Evolutionary conservation across 2,888 invertebrate species (phyloP).

Genomic region (Polietes domitor): DNA sequence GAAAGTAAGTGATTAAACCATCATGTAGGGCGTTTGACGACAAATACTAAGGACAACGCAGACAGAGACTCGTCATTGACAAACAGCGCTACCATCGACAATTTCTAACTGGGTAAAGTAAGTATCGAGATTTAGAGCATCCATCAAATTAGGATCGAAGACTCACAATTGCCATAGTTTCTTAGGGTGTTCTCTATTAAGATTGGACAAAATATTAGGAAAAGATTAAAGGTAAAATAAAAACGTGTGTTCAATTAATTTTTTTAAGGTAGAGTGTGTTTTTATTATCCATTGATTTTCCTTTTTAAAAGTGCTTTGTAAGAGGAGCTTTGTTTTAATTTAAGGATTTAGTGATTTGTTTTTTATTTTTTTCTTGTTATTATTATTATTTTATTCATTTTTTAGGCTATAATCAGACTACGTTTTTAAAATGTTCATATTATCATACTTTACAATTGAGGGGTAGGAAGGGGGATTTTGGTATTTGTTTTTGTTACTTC

Average conservation of each 20-base stretch:
- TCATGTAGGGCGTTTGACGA: too few species aligned
- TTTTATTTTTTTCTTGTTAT: conserved; percentile 28
- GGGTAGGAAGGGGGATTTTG: neutral
- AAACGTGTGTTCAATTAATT: conserved; percentile 16
- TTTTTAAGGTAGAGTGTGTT: conserved; percentile 40
- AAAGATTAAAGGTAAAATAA: neutral
- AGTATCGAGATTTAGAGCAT: too few species aligned
- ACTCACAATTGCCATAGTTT: too few species aligned
- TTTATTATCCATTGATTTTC: conserved; percentile 47
- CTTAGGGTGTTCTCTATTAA: too few species aligned
- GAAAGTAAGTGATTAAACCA: too few species aligned
- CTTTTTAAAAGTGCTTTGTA: conserved; percentile 44
- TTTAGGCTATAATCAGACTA: conserved; percentile 51
- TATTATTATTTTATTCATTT: conserved; percentile 16
- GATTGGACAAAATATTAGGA: too few species aligned
- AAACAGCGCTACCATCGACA: too few species aligned
- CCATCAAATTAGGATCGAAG: too few species aligned
- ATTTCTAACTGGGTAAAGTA: too few species aligned
- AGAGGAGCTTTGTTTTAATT: conserved; percentile 43
- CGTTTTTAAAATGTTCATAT: conserved; percentile 36
- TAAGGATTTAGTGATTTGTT: conserved; percentile 32
- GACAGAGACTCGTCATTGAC: too few species aligned
- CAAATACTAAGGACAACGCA: too few species aligned
- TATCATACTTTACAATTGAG: conserved; percentile 48
- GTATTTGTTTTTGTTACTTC: conserved; percentile 5